phyloP scores from a whole-genome alignment of 2,888 invertebrate genomes.

The Dicranocentrus wangi region DNA sequence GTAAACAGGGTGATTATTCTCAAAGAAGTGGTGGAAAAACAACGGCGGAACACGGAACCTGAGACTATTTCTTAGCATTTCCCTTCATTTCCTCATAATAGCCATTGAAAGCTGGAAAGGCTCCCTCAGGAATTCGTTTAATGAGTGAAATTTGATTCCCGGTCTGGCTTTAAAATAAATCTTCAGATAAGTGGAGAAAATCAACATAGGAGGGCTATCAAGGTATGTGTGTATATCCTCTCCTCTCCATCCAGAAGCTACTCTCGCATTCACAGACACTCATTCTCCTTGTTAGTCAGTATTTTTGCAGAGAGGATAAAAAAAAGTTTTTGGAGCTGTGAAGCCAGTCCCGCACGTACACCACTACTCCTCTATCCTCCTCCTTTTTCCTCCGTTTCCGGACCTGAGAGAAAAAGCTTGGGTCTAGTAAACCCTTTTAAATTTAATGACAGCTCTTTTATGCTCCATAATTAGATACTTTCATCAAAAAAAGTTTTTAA shows the following conservation, averaged over 20 bases:
- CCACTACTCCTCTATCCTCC: neutral
- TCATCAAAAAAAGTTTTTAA: conserved; percentile 37
- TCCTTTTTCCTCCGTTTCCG: neutral
- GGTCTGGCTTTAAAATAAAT: conserved; percentile 28
- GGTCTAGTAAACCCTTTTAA: conserved; percentile 41
- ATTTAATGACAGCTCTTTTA: conserved; percentile 43
- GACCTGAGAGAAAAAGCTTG: neutral
- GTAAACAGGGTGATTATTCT: too few species aligned
- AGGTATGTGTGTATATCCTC: too few species aligned
- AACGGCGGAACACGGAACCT: too few species aligned
- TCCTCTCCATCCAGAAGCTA: too few species aligned
- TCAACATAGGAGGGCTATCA: too few species aligned
- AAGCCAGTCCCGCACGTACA: too few species aligned
- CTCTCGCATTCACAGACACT: too few species aligned
- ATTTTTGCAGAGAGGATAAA: too few species aligned
- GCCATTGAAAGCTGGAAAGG: neutral
- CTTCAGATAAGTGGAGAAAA: conserved; percentile 1
- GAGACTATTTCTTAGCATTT: too few species aligned
- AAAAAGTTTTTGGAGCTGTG: too few species aligned
- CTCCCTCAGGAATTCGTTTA: conserved; percentile 34
- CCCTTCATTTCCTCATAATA: conserved; percentile 7
- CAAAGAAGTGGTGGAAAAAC: too few species aligned
- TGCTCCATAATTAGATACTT: conserved; percentile 28
- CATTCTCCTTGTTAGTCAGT: too few species aligned
- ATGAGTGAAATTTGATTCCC: conserved; percentile 52